These are phyloP conservation scores for Periophthalmus magnuspinnatus DNA, from an alignment of 2,797 vertebrate genomes.

Conservation along the genomic window DNA sequence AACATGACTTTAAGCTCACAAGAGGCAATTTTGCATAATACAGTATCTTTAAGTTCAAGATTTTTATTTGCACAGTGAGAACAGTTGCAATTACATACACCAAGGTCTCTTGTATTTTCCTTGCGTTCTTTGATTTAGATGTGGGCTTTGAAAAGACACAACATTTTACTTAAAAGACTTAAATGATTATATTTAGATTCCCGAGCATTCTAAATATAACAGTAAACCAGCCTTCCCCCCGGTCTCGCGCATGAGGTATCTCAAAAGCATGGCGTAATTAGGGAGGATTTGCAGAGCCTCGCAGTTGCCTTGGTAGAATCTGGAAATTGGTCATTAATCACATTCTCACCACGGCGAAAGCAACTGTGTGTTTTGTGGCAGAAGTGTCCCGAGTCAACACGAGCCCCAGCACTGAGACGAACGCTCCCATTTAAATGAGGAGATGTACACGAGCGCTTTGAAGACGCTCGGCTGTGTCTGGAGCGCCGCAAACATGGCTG, in stretches of 20 bases:
- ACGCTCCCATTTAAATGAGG: conserved; percentile 82
- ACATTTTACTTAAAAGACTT: conserved; percentile 28
- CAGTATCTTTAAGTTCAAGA: conserved; percentile 65
- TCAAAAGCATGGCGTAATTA: conserved; percentile 71
- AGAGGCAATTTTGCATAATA: conserved; percentile 20
- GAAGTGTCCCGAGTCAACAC: conserved; percentile 80
- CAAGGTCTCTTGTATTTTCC: not conserved
- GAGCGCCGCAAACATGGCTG: conserved; percentile 77
- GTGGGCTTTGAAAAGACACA: conserved; percentile 21
- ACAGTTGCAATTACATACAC: conserved; percentile 54
- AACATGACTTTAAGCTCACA: too few relatives aligned
- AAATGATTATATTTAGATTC: conserved; percentile 39
- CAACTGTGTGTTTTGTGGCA: conserved; percentile 64
- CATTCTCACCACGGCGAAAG: conserved; percentile 64
- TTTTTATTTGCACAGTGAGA: conserved; percentile 56
- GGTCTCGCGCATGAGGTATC: conserved; percentile 45
- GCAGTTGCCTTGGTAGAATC: conserved; percentile 72
- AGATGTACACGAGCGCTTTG: conserved; percentile 77
- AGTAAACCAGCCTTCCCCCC: conserved; percentile 39
- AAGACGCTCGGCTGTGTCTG: conserved; percentile 80
- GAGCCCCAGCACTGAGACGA: conserved; percentile 73
- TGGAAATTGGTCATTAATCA: conserved; percentile 79
- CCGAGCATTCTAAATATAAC: conserved; percentile 15
- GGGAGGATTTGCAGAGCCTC: conserved; percentile 68
- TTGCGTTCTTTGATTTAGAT: conserved; percentile 10